Conservation (phyloP, 2,888 invertebrate genomes). For the Lepidocyrtinus sp. region DNA sequence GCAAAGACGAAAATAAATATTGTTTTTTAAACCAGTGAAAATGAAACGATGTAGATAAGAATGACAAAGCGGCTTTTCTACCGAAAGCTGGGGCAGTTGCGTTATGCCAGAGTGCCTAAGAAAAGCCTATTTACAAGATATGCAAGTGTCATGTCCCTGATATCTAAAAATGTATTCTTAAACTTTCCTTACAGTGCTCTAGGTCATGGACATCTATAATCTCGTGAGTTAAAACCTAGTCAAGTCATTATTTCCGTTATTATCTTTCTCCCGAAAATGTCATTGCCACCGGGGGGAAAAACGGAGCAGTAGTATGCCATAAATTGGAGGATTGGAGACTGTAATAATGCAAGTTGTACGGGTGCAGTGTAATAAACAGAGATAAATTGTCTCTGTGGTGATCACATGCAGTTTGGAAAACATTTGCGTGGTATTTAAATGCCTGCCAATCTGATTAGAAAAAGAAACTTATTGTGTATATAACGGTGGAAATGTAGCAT, state of each 20-base stretch:
- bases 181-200: conserved; percentile 32
- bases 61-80: conserved; percentile 56
- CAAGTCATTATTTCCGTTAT: background rate
- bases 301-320: background rate
- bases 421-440: background rate
- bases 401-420: no score
- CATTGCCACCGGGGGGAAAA: background rate
- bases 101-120: conserved; percentile 11
- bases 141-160: no score
- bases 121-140: conserved; percentile 1
- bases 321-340: background rate
- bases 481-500: conserved; percentile 36
- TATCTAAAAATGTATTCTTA: conserved; percentile 31
- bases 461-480: conserved; percentile 16
- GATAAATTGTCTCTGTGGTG: no score
- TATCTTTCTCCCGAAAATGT: background rate
- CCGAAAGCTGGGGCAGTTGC: conserved; percentile 8
- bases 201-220: conserved; percentile 48
- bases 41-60: conserved; percentile 37
- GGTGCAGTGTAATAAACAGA: no score
- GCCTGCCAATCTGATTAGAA: conserved; percentile 52
- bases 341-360: no score
- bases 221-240: background rate
- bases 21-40: background rate
- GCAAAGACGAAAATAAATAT: no score